Evolutionary conservation across 1,140 invertebrate species (phyloP), one percentile per base, ranked within the genome.

Genomic region (Orius insidiosus): DNA sequence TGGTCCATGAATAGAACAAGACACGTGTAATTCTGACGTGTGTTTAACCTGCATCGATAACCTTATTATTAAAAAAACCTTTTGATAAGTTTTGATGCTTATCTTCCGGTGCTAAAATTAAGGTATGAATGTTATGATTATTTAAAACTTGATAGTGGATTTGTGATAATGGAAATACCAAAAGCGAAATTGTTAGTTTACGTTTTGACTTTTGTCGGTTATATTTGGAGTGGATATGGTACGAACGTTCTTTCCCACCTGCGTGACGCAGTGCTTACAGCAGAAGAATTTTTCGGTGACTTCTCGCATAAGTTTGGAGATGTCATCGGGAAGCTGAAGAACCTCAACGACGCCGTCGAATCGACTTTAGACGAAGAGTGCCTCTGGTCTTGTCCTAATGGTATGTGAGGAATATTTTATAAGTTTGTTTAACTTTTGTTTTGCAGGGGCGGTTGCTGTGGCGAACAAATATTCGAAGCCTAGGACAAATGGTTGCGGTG

Each of bases 351-450:
- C 49, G 75, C 87, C 4, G 78, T 87, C 47, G 78, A 86, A 60
- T 79, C 80, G 3, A 80, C 83, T 9, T 75, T 85, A 8, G 83
- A 85, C 55, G 85, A 89, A 60, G 70, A 79, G 39, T 89, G 84
- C 55, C 61, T 79, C 24, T 87, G 72, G 59, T 63, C 70, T 46
- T 89, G 85, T 62, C 76, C 79, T 5, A 65, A 63, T 55, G 78
- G 82, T 75, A 64, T 62, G 58, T 7, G n/a, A n/a, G n/a, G n/a
- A n/a, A n/a, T n/a, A n/a, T n/a, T n/a, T n/a, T n/a, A n/a, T n/a
- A n/a, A n/a, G n/a, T n/a, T n/a, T n/a, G n/a, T n/a, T n/a, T n/a
- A n/a, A 36, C 45, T 13, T 46, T 15, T 40, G 45, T 45, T 46
- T 67, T 75, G 34, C 56, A 85, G 81, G 74, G 43, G 61, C 67